Base-by-base conservation (phyloP, 2,888 invertebrate species). In the Dryadula phaetusa region DNA sequence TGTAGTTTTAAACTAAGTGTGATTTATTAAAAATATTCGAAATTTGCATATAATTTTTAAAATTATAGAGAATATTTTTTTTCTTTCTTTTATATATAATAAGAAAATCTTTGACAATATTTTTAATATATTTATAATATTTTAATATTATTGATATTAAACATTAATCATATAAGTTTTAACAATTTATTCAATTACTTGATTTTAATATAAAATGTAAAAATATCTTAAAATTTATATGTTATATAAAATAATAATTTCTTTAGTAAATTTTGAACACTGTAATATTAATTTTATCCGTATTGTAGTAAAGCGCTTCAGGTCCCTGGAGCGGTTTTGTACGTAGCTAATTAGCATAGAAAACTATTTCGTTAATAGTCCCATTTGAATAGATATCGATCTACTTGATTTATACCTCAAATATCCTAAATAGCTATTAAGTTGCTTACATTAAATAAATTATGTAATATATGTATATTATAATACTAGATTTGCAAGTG, bases 331-430 rank as follows among this genome's bases (percentile, higher is more conserved):
- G 54, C 37, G 37, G 22, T n/a, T 56, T 56, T 37, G 54, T 56
- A 22, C 56, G 56, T 40, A 56, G 40, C 40, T 56, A 56, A 56
- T 56, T 56, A 56, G 16, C 58, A 69, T 62, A 58, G 28, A 58
- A 40, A 54, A 37, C 52, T 58, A 64, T 66, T 61, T 22, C 56
- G 54, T 40, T 69, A 62, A 66, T 62, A 61, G 61, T 34, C 18
- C 65, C 46, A 47, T 53, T 63, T 52, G 42, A 42, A 32, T 63
- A 44, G 63, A 63, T 62, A 62, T 63, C 28, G 52, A 63, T 63
- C 63, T 53, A 42, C 28, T 20, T 53, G 18, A 63, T 63, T 63
- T 53, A 63, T 53, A 34, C 37, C 14, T n/a, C 1, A 54, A 54
- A 54, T 54, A 54, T 37, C 7, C 54, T 3, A 20, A 54, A 54